phyloP scores from a whole-genome alignment of 2,113 vertebrate genomes.

The mouse (Mus musculus) region GRCm39 chr1:136598501-136599000 shows the following conservation, averaged over 20 bases:
- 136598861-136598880: background rate
- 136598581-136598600: background rate
- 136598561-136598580: background rate
- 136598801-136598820: background rate
- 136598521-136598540: background rate
- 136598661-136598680: background rate
- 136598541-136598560: background rate
- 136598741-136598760: background rate
- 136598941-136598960: no score
- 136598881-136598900: background rate
- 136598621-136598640: background rate
- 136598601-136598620: background rate
- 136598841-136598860: background rate
- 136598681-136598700: background rate
- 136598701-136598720: background rate
- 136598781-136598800: background rate
- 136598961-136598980: fast-evolving
- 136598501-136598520: background rate
- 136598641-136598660: background rate
- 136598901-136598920: background rate
- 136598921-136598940: background rate
- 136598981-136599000: background rate
- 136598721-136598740: background rate
- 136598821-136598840: background rate
- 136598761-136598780: no score